Base-by-base conservation (phyloP, 1,140 invertebrate species). In the Dinothrombium tinctorium region DNA sequence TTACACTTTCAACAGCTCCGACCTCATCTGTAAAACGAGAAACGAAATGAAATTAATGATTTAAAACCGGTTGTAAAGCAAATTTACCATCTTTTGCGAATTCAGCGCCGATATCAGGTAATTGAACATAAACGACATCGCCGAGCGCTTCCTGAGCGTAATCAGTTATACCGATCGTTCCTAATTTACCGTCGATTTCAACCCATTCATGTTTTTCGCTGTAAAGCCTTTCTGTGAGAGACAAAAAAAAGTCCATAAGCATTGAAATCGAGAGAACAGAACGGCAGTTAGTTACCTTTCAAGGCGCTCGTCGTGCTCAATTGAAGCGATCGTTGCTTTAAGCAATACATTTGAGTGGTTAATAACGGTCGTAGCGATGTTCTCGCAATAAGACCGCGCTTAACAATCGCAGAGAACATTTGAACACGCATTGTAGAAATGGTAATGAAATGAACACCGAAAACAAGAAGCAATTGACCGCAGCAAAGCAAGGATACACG, bases 141-240 rank as follows among this genome's bases (percentile, higher is more conserved):
- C 87, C 87, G 1, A 94, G 63, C 20, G 84, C 69, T 59, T 87
- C 78, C 64, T 73, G 83, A 40, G 86, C 86, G 61, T 89, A 87
- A 53, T 81, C 61, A 26, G 81, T 82, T 48, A 94, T 87, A 39
- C 87, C 87, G 40, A 94, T 70, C 31, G 73, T 81, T 15, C 79
- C 86, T 43, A 76, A 38, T 11, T 75, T 73, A 2, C 72, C 73
- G 20, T 80, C 63, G 12, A 87, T 54, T 37, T 64, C 56, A 15
- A 94, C 68, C 87, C 87, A 94, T 65, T 94, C 87, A 53, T 94
- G 87, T 53, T 84, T 79, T 39, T 83, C 71, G 4, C 80, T 79
- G 52, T 68, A 84, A 50, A 64, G 59, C 42, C 68, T 62, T 40
- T 66, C 73, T 50, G 19, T 11, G 12, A 4, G 29, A 32, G 17